A percentile compares a stretch with the other conserved stretches of the same genome.
Evolutionary conservation across 2,888 invertebrate genomes (phyloP).

Genomic region (Drosophila eohydei): DNA sequence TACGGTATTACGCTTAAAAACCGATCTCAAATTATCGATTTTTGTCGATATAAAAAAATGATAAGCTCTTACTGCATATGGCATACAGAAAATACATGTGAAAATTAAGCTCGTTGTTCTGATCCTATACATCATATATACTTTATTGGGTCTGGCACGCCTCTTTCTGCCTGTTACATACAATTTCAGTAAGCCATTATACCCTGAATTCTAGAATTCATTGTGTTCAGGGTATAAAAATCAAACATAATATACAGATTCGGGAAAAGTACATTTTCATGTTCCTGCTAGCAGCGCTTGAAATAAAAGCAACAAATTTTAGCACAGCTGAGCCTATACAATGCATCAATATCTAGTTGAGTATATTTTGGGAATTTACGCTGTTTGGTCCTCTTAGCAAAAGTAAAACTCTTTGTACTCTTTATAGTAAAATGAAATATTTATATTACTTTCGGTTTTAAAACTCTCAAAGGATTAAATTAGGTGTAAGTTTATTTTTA

Average conservation of each 20-base stretch:
- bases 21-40: too few relatives aligned
- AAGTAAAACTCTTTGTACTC: constrained; percentile 8
- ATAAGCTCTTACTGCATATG: too few relatives aligned
- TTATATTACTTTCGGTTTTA: not conserved
- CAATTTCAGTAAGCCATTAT: too few relatives aligned
- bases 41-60: too few relatives aligned
- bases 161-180: too few relatives aligned
- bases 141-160: too few relatives aligned
- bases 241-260: constrained; percentile 67
- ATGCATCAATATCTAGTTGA: constrained; percentile 18
- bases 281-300: constrained; percentile 55
- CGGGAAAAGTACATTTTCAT: constrained; percentile 76
- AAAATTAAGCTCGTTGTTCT: too few relatives aligned
- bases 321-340: constrained; percentile 51
- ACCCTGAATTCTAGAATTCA: too few relatives aligned
- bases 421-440: not conserved
- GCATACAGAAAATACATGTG: too few relatives aligned
- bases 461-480: not conserved
- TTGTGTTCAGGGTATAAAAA: constrained; percentile 37
- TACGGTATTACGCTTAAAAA: too few relatives aligned
- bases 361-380: constrained; percentile 1
- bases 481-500: not conserved
- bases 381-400: constrained; percentile 4
- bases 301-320: constrained; percentile 12
- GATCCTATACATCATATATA: too few relatives aligned